Evolutionary conservation across 2,888 invertebrate species (phyloP).

Genomic region (Amphimallon solstitiale): DNA sequence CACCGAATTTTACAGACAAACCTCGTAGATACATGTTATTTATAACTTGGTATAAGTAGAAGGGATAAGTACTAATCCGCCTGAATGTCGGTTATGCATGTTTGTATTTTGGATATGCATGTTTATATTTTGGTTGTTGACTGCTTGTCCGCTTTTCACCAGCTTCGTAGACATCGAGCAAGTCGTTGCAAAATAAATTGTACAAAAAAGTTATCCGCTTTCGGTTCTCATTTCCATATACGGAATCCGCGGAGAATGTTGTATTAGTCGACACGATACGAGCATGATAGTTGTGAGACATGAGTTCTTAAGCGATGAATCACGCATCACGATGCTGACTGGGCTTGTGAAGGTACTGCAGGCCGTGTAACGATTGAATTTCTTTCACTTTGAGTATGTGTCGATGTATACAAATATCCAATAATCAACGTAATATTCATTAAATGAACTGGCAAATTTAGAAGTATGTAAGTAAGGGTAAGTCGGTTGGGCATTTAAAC

Average conservation of each 20-base stretch:
- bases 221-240: constrained; percentile 22
- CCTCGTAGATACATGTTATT: too few relatives aligned
- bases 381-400: too few relatives aligned
- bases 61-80: too few relatives aligned
- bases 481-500: too few relatives aligned
- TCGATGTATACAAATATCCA: background rate
- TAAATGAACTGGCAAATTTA: too few relatives aligned
- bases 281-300: constrained; percentile 6
- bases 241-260: constrained; percentile 24
- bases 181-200: constrained; percentile 13
- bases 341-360: background rate
- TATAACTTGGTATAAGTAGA: too few relatives aligned
- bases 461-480: too few relatives aligned
- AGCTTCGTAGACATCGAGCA: constrained; percentile 7
- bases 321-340: background rate
- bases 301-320: constrained; percentile 27
- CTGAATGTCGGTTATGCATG: too few relatives aligned
- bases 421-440: background rate
- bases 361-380: too few relatives aligned
- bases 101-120: too few relatives aligned
- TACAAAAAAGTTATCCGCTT: constrained; percentile 19
- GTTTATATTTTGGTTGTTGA: constrained; percentile 33
- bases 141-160: constrained; percentile 17
- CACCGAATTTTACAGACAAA: too few relatives aligned
- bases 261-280: constrained; percentile 9